phyloP scores from a whole-genome alignment of 2,888 invertebrate species.

The Protodeltote pygarga region DNA sequence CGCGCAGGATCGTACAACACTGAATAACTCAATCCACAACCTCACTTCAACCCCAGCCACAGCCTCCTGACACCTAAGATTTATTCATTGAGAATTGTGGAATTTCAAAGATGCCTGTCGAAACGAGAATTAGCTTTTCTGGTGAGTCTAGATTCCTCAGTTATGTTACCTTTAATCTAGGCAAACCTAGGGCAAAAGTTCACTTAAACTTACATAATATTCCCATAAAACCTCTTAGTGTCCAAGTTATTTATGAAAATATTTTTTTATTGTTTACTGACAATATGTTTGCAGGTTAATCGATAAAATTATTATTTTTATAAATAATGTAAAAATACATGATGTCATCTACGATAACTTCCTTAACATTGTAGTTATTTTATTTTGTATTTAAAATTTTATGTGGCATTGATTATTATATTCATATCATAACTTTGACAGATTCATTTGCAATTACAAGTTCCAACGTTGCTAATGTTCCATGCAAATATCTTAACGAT shows the following conservation, averaged over 20 bases:
- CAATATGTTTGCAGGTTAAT: no score
- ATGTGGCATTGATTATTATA: not conserved
- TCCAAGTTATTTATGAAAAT: constrained; percentile 5
- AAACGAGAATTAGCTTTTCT: constrained; percentile 84
- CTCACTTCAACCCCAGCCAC: constrained; percentile 33
- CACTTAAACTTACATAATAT: constrained; percentile 23
- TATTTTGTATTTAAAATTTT: no score
- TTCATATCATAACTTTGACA: constrained; percentile 5
- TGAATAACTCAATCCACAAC: constrained; percentile 30
- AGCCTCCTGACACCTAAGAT: constrained; percentile 24
- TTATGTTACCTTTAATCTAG: constrained; percentile 17
- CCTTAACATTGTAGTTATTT: no score
- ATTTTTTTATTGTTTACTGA: not conserved
- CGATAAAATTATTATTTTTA: constrained; percentile 12
- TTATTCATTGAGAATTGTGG: constrained; percentile 18
- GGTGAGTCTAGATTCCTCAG: constrained; percentile 69
- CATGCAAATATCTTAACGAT: constrained; percentile 10
- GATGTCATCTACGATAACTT: constrained; percentile 25
- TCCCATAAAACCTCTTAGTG: constrained; percentile 6
- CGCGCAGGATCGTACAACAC: constrained; percentile 57
- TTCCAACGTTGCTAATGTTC: not conserved
- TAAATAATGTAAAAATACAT: constrained; percentile 10
- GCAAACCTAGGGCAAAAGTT: constrained; percentile 21
- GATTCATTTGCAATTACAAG: constrained; percentile 7
- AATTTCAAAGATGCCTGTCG: constrained; percentile 79